Evolutionary conservation across 1,140 invertebrate genomes (phyloP), one percentile per base, ranked within the genome.

Genomic region (Lutraria rhynchaena): DNA sequence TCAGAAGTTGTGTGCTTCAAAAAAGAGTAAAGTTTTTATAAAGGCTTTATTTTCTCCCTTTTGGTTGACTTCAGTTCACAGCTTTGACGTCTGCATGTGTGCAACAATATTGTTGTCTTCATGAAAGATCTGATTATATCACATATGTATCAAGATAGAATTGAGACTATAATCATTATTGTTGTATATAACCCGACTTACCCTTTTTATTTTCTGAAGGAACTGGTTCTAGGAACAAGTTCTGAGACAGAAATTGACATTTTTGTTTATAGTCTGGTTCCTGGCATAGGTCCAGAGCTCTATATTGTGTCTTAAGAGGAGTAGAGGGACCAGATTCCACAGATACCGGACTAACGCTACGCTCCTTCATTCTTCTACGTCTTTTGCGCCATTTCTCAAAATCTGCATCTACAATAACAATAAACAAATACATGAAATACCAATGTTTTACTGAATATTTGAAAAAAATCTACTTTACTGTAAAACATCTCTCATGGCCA

Each of bases 311-410:
- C 44, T 60, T 55, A 17, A 71, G 69, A 27, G 61, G 65, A 46
- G 44, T 24, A 49, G 63, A 65, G 44, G 73, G 53, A 35, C 70
- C 73, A n/a, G 61, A 55, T 27, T 88, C 83, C 27, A 88, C 31
- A 13, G 83, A 49, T 11, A 90, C 67, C 13, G 90, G 90, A 63
- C 89, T 91, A 9, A 90, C 65, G 73, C 89, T 90, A 0, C 83
- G 58, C 67, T 91, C 88, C 9, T 87, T 71, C 53, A 87, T 76
- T 75, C 85, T 60, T 13, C 83, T 65, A n/a, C 90, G 81, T 13
- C 89, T 84, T 37, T 87, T 87, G 1, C 88, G 61, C 35, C 84
- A 78, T 49, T 85, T 84, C 44, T 89, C 80, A 83, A 86, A 86
- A 60, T 88, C 86, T 13, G 88, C 65, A 49, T 91, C 90, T 91